These are phyloP conservation scores for Camponotus vicinus DNA, from an alignment of 1,140 invertebrate species.

Conservation along the genomic window DNA sequence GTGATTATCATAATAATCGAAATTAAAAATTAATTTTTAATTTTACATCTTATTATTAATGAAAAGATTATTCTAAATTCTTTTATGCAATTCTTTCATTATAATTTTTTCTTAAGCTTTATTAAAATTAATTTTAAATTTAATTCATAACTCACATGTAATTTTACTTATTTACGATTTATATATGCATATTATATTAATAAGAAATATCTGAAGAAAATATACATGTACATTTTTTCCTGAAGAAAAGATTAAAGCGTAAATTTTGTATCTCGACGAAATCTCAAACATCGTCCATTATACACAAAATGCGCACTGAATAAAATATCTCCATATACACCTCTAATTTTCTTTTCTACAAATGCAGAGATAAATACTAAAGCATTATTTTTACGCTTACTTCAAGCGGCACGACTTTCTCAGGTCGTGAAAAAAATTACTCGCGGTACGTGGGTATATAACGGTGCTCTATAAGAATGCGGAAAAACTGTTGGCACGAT, in stretches of 20 bases:
- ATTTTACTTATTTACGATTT: neutral
- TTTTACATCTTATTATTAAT: too few relatives aligned
- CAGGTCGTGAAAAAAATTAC: constrained; percentile 5
- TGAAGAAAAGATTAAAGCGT: neutral
- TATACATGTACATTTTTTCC: neutral
- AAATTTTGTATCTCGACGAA: neutral
- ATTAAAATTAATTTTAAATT: neutral
- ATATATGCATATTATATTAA: neutral
- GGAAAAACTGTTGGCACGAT: constrained; percentile 39
- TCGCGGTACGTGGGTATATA: constrained; percentile 10
- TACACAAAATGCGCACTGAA: neutral
- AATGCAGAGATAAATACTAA: neutral
- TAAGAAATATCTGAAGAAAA: too few relatives aligned
- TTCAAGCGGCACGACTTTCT: constrained; percentile 27
- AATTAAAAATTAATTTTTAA: too few relatives aligned
- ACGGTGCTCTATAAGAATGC: constrained; percentile 40
- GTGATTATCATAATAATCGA: neutral
- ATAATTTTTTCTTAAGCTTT: neutral
- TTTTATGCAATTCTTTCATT: neutral
- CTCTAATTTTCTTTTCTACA: neutral
- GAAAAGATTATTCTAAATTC: too few relatives aligned
- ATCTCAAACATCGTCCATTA: neutral
- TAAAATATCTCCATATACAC: neutral
- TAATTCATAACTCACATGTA: neutral
- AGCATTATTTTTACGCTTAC: neutral